phyloP scores from a whole-genome alignment of 2,888 invertebrate genomes.

The Lasioglossum figueresi region DNA sequence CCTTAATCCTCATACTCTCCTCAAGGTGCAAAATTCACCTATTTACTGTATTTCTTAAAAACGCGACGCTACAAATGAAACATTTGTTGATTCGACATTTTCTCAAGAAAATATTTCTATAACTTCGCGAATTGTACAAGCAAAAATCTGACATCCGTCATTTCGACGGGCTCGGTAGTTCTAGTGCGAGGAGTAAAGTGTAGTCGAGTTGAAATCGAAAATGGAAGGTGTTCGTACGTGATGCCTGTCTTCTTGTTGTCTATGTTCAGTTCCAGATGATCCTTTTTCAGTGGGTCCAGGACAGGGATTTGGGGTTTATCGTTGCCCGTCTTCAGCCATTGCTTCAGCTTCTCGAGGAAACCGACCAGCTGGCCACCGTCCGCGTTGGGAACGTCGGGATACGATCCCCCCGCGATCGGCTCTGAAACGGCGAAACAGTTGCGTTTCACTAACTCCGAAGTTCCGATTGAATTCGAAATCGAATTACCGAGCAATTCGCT shows the following conservation, averaged over 20 bases:
- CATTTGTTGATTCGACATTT: no score
- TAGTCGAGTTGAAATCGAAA: neutral
- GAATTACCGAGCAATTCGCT: neutral
- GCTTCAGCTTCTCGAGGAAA: conserved; percentile 62
- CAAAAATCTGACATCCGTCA: no score
- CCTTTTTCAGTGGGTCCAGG: conserved; percentile 69
- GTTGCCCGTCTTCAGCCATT: conserved; percentile 62
- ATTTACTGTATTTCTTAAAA: no score
- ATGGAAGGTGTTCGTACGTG: conserved; percentile 44
- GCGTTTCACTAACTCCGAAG: neutral
- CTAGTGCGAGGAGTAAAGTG: neutral
- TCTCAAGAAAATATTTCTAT: no score
- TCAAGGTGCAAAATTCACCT: no score
- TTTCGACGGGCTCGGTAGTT: no score
- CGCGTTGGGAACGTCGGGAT: accelerated
- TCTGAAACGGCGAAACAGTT: neutral
- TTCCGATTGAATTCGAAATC: neutral
- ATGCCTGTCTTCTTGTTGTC: conserved; percentile 11
- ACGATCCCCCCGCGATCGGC: neutral
- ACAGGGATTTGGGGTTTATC: conserved; percentile 66
- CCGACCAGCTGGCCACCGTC: conserved; percentile 7
- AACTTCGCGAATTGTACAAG: no score
- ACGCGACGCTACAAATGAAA: no score
- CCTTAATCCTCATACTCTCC: no score
- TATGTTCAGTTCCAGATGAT: conserved; percentile 28